Evolutionary conservation across 2,797 vertebrate genomes (phyloP), one percentile per base, ranked within the genome.

Genomic region (Scomberomorus guttatus): DNA sequence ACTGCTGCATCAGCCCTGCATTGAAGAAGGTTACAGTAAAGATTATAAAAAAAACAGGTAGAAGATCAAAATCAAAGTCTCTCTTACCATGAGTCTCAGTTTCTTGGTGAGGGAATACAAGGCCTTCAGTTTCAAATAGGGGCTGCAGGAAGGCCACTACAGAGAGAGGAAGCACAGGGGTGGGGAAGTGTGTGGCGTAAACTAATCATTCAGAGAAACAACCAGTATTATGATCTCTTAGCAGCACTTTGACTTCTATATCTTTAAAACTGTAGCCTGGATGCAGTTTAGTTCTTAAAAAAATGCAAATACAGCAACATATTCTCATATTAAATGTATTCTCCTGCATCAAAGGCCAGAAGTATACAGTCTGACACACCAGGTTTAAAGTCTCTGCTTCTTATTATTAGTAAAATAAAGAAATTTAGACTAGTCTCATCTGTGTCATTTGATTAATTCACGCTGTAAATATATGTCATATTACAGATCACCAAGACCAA

Each of bases 121-220:
- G 94, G 91, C 91, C 94, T 94, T 95, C 94, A 92, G 91, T 92
- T 93, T 95, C 94, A 95, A 94, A 94, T 75, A 94, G 89, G 88
- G 94, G 94, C 91, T 94, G 94, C 93, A 94, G 94, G 93, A 93
- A 95, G 90, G 93, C 92, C 93, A 93, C 94, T 95, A 94, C 90
- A 94, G 93, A 94, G 92, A 95, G 91, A 94, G 91, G 94, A 93
- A 95, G 93, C 94, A 94, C 91, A 94, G 90, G 87, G 93, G 89
- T 81, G 87, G 90, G 62, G 89, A 85, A 57, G 89, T 87, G 89
- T 87, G 91, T 94, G 90, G 90, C 62, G 88, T 93, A 79, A 93
- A 62, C 93, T 94, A 91, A 83, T 91, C 83, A 93, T 88, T 62
- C 88, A 93, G 61, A 92, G 82, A 91, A 87, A 93, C 89, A 92